Evolutionary conservation across 1,140 invertebrate genomes (phyloP).

Genomic region (Macrostomum lignano): DNA sequence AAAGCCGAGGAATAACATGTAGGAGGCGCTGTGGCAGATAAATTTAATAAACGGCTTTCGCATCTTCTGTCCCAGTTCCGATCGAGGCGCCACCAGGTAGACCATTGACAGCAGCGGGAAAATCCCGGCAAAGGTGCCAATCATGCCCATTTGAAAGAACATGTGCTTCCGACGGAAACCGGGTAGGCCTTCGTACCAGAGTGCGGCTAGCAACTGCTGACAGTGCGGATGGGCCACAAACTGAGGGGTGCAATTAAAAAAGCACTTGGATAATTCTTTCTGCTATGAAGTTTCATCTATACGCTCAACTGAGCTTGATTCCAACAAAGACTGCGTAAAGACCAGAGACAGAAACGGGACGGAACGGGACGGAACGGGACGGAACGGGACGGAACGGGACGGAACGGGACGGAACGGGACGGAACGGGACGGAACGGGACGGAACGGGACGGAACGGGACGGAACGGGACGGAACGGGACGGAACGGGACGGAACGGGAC

Average conservation of each 20-base stretch:
- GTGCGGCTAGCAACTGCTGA: constrained; percentile 74
- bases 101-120: constrained; percentile 72
- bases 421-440: too few relatives aligned
- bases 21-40: constrained; percentile 59
- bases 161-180: constrained; percentile 83
- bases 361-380: too few relatives aligned
- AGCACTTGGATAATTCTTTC: too few relatives aligned
- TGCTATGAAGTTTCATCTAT: too few relatives aligned
- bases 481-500: too few relatives aligned
- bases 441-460: too few relatives aligned
- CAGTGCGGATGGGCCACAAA: constrained; percentile 96
- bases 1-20: constrained; percentile 61
- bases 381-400: too few relatives aligned
- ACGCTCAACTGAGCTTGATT: too few relatives aligned
- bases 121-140: constrained; percentile 58
- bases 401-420: too few relatives aligned
- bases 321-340: too few relatives aligned
- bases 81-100: constrained; percentile 72
- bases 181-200: constrained; percentile 90
- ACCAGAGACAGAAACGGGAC: too few relatives aligned
- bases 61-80: constrained; percentile 47
- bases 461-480: too few relatives aligned
- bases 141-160: constrained; percentile 47
- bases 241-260: constrained; percentile 35
- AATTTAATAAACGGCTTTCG: constrained; percentile 78